Conservation (phyloP, 2,113 vertebrate genomes). For the Eurystomus gularis region DNA sequence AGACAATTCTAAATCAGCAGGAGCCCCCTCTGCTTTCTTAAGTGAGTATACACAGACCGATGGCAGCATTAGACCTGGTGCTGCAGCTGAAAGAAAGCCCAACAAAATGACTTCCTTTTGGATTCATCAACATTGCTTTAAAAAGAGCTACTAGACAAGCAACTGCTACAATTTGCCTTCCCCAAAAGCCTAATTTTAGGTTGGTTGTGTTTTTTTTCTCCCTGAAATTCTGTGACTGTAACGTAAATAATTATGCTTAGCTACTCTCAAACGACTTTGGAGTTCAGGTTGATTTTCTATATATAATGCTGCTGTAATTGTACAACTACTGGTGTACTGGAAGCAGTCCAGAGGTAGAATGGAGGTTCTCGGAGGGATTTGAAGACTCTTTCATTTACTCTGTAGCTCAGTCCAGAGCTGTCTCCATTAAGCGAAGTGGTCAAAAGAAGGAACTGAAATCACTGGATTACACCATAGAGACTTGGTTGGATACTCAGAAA, state of each 20-base stretch:
- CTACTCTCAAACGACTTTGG: background rate
- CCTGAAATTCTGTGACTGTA: background rate
- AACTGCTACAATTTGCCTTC: constrained; percentile 49
- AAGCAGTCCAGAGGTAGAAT: background rate
- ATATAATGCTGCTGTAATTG: background rate
- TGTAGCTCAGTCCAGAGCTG: background rate
- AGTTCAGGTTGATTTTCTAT: background rate
- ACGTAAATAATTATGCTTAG: constrained; percentile 36
- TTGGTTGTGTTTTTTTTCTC: background rate
- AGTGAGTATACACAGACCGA: background rate
- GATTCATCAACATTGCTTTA: background rate
- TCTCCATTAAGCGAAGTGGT: background rate
- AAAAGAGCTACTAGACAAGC: background rate
- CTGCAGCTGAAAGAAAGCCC: background rate
- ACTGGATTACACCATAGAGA: background rate
- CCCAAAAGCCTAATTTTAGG: constrained; percentile 7
- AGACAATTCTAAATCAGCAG: too few species aligned
- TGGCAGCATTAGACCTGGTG: background rate
- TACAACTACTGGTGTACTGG: background rate
- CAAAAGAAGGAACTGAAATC: background rate
- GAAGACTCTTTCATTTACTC: background rate
- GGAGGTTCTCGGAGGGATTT: background rate
- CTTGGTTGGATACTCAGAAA: background rate
- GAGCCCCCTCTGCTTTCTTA: constrained; percentile 18
- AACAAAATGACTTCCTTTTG: background rate